Evolutionary conservation across 2,797 vertebrate species (phyloP).

Genomic region (Leptodactylus fallax): DNA sequence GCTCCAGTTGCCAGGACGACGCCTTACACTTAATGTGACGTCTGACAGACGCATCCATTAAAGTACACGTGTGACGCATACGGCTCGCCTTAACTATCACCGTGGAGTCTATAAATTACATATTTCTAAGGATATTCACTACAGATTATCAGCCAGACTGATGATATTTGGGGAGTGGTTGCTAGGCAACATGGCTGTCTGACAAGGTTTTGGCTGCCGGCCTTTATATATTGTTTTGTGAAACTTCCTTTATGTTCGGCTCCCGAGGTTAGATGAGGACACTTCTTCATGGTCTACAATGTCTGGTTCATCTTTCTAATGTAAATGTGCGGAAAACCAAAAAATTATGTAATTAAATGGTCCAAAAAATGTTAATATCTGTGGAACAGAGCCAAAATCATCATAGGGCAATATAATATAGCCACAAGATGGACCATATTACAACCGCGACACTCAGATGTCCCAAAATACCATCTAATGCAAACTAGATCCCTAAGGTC

Average conservation of each 20-base stretch:
- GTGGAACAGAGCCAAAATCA: neutral
- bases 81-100: neutral
- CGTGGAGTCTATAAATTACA: too few species aligned
- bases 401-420: too few species aligned
- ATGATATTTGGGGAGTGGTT: constrained; percentile 10
- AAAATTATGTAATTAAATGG: neutral
- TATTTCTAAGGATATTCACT: neutral
- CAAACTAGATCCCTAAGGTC: too few species aligned
- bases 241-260: neutral
- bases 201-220: neutral
- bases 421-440: too few species aligned
- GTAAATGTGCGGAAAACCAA: neutral
- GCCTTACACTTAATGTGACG: neutral
- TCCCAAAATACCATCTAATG: too few species aligned
- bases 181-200: constrained; percentile 14
- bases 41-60: constrained; percentile 16
- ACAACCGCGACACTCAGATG: too few species aligned
- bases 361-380: neutral
- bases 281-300: neutral
- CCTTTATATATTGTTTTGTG: neutral
- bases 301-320: neutral
- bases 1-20: constrained; percentile 8
- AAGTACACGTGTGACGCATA: neutral
- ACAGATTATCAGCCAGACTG: neutral
- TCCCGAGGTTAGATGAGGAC: constrained; percentile 32